These are phyloP conservation scores for Crotalus helleri DNA, from an alignment of 2,113 vertebrate genomes.

Conservation along the genomic window DNA sequence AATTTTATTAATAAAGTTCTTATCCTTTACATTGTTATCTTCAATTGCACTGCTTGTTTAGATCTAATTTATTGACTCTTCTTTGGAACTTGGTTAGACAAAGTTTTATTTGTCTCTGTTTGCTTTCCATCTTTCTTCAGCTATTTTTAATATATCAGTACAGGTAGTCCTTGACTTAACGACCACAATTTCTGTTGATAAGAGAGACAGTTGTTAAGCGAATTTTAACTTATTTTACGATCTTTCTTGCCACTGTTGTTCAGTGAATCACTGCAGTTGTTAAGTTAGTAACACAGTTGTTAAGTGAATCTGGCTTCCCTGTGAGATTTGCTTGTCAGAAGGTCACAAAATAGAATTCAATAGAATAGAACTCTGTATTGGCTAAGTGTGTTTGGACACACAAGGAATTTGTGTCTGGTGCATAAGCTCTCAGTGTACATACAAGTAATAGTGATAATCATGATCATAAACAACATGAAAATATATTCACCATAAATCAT, in stretches of 20 bases:
- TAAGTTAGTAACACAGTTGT: not conserved
- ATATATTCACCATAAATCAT: no score
- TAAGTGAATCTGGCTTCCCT: not conserved
- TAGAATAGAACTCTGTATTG: no score
- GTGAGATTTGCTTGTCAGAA: not conserved
- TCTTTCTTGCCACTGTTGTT: not conserved
- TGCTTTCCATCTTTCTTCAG: not conserved
- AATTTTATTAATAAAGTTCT: not conserved
- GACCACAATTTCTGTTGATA: not conserved
- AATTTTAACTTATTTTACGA: not conserved
- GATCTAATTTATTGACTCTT: not conserved
- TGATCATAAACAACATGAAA: no score
- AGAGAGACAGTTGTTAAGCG: not conserved
- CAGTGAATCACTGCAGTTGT: not conserved
- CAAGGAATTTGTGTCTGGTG: no score
- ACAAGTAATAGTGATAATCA: no score
- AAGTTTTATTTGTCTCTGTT: not conserved
- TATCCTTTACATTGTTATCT: not conserved
- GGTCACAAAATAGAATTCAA: not conserved
- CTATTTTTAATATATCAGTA: not conserved
- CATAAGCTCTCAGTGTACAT: no score
- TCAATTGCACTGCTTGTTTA: not conserved
- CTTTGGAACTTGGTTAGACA: not conserved
- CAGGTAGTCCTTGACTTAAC: not conserved
- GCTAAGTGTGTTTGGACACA: no score